Evolutionary conservation across 2,113 vertebrate genomes (phyloP).

Genomic region (Danio rerio): GRCz12tu NC_133191.1:37350501-37351000

Average conservation of each 20-base stretch:
- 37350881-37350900: no score
- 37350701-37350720: background rate
- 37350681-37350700: background rate
- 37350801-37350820: conserved; percentile 53
- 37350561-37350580: conserved; percentile 42
- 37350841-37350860: conserved; percentile 56
- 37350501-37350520: background rate
- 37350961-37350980: no score
- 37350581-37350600: conserved; percentile 16
- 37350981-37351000: no score
- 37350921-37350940: background rate
- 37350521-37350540: background rate
- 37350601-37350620: conserved; percentile 27
- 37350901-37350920: background rate
- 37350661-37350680: conserved; percentile 1
- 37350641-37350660: conserved; percentile 46
- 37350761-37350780: conserved; percentile 7
- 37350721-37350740: background rate
- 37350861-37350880: background rate
- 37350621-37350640: conserved; percentile 37
- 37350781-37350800: conserved; percentile 39
- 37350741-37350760: conserved; percentile 50
- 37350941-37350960: background rate
- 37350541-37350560: background rate
- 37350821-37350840: conserved; percentile 49